Base-by-base conservation (phyloP, 1,140 invertebrate species). In the Leptopilina clavipes region DNA sequence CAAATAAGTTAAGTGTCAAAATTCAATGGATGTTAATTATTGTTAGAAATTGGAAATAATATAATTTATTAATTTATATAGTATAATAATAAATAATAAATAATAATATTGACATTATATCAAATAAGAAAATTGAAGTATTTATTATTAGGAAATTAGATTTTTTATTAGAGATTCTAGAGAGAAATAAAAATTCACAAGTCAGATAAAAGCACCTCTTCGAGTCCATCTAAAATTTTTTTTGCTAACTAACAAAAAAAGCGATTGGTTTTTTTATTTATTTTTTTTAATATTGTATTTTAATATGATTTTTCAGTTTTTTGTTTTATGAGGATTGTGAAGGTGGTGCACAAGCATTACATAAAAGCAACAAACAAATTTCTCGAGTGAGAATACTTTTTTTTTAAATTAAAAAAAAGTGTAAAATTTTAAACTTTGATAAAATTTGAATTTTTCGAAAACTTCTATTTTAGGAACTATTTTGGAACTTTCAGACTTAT, bases 141-240 rank as follows among this genome's bases (percentile, higher is more conserved):
- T 31, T 31, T 31, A 31, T 31, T 31, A 2, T 44, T 44, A 22
- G 19, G 8, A n/a, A n/a, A 2, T 65, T 37, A n/a, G 14, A 52
- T 52, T 52, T 52, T 12, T 48, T 1, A 14, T n/a, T n/a, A 52
- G 0, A 52, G n/a, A 52, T 6, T n/a, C 48, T 31, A 5, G 11
- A 65, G 31, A 65, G 22, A 14, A 65, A 65, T 3, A 2, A 65
- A 65, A 25, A 59, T 65, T 31, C 5, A n/a, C 8, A 1, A 25
- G 25, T 65, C 3, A 25, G 19, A 65, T 31, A 54, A 65, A 76
- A 76, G 70, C 74, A 31, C 19, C 7, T 70, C 19, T 44, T 44
- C 44, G 37, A 48, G 45, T 73, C 22, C 45, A 73, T 73, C 45
- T 52, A 25, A 0, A 25, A 54, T 45, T 44, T 73, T 22, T 25